Percentiles rank a stretch among this genome's conserved stretches.
Conservation (phyloP, 1,140 invertebrate species). For the Zaprionus nigranus region DNA sequence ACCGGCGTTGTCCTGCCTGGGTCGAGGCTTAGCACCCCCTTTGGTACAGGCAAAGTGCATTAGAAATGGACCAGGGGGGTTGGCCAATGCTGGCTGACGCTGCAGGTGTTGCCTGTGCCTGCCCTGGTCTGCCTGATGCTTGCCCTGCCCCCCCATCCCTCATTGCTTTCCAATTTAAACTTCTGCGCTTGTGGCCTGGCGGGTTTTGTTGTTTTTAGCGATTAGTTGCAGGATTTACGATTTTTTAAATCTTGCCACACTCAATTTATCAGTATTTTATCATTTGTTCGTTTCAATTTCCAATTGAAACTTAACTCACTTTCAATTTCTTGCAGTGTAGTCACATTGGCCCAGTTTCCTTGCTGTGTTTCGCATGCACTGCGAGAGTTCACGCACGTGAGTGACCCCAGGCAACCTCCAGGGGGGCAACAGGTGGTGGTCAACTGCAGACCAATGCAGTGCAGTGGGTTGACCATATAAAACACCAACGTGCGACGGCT, state of each 20-base stretch:
- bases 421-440: constrained; percentile 51
- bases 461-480: constrained; percentile 29
- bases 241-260: constrained; percentile 18
- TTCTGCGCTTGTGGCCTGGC: constrained; percentile 66
- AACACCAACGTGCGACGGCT: constrained; percentile 4
- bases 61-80: constrained; percentile 39
- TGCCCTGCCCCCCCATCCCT: background rate
- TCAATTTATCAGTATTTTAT: constrained; percentile 71
- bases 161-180: constrained; percentile 71
- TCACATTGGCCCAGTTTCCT: constrained; percentile 65
- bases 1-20: constrained; percentile 31
- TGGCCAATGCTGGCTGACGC: constrained; percentile 35
- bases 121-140: background rate
- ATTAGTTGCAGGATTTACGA: constrained; percentile 61
- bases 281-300: constrained; percentile 43
- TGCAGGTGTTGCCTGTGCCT: constrained; percentile 72
- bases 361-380: constrained; percentile 44
- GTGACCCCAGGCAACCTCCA: constrained; percentile 19
- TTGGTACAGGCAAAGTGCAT: constrained; percentile 77
- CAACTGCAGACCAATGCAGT: constrained; percentile 17
- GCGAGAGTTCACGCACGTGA: constrained; percentile 49
- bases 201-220: constrained; percentile 79
- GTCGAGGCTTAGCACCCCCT: constrained; percentile 63
- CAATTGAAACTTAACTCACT: background rate
- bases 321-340: constrained; percentile 47